phyloP scores from a whole-genome alignment of 2,113 vertebrate genomes.

The Etheostoma cragini region DNA sequence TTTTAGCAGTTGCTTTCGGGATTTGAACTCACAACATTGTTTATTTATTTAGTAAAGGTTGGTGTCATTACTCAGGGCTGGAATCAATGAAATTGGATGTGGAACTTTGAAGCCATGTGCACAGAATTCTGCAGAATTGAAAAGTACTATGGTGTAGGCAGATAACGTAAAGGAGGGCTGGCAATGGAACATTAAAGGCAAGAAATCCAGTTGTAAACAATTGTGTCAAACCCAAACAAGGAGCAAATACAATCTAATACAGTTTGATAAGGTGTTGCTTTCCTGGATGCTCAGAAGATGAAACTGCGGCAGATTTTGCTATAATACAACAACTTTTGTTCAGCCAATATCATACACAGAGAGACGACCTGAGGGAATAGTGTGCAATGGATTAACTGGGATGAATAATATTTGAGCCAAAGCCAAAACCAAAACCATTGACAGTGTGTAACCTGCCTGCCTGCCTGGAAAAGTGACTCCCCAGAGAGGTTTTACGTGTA shows the following conservation, averaged over 20 bases:
- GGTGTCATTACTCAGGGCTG: conserved; percentile 48
- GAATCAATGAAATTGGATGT: conserved; percentile 63
- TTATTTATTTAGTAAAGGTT: conserved; percentile 41
- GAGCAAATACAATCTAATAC: conserved; percentile 22
- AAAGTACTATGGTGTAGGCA: conserved; percentile 57
- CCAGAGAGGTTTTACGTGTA: conserved; percentile 28
- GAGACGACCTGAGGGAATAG: conserved; percentile 19
- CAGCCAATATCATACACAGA: neutral
- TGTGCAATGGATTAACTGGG: conserved; percentile 36
- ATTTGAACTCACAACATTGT: neutral
- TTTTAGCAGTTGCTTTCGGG: neutral
- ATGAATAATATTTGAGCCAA: conserved; percentile 33
- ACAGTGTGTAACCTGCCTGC: neutral
- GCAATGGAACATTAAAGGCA: conserved; percentile 64
- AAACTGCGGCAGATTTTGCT: conserved; percentile 19
- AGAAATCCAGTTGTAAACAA: conserved; percentile 63
- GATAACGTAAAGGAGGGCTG: conserved; percentile 63
- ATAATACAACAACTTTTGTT: conserved; percentile 29
- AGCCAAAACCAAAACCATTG: conserved; percentile 3
- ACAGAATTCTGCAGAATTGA: conserved; percentile 30
- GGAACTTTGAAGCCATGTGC: conserved; percentile 38
- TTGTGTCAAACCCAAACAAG: conserved; percentile 39
- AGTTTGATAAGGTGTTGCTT: conserved; percentile 13
- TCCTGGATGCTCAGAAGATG: conserved; percentile 10
- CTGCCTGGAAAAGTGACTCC: neutral